These are phyloP conservation scores for Hylaea fasciaria DNA, from an alignment of 2,888 invertebrate species.

Conservation along the genomic window DNA sequence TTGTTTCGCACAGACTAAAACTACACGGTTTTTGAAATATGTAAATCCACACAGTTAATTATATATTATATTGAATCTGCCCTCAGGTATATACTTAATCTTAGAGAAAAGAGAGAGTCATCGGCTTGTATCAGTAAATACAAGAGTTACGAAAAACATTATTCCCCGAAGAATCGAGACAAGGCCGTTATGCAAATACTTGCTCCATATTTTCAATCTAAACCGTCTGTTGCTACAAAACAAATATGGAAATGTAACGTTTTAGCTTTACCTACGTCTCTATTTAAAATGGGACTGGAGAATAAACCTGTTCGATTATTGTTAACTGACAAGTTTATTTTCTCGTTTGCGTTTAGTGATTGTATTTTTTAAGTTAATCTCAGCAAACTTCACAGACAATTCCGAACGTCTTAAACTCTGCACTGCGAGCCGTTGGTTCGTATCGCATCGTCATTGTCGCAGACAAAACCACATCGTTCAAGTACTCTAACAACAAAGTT, in stretches of 20 bases:
- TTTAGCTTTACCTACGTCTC: conserved; percentile 8
- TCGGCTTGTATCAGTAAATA: conserved; percentile 23
- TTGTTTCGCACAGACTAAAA: neutral
- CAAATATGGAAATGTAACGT: conserved; percentile 38
- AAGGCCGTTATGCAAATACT: conserved; percentile 33
- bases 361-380: too few relatives aligned
- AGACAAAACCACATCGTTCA: too few relatives aligned
- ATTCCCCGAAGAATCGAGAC: conserved; percentile 25
- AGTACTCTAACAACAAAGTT: too few relatives aligned
- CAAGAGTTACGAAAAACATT: conserved; percentile 15
- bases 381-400: too few relatives aligned
- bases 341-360: too few relatives aligned
- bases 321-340: too few relatives aligned
- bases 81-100: conserved; percentile 6
- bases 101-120: conserved; percentile 2
- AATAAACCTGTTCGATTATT: too few relatives aligned
- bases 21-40: neutral
- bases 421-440: too few relatives aligned
- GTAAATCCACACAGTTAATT: neutral
- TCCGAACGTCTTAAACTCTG: too few relatives aligned
- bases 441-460: too few relatives aligned
- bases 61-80: neutral
- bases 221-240: conserved; percentile 14
- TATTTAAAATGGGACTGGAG: neutral
- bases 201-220: conserved; percentile 31